Evolutionary conservation across 2,888 invertebrate species (phyloP).

Genomic region (Selenia dentaria): DNA sequence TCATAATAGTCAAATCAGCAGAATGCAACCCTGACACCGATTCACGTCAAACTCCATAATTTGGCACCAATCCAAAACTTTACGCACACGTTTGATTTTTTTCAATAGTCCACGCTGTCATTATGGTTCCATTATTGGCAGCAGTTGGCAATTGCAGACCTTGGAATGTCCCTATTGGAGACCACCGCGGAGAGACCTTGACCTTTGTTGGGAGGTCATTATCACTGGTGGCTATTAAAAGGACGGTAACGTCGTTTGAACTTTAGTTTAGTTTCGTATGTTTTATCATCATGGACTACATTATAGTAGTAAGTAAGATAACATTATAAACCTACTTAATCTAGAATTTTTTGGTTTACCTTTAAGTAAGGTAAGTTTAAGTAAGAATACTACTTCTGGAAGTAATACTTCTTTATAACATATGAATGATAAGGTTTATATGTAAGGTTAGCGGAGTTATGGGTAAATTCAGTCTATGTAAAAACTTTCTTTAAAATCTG

Average conservation of each 20-base stretch:
- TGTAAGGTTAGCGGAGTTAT: no score
- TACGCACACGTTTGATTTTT: conserved; percentile 23
- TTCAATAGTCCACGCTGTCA: conserved; percentile 24
- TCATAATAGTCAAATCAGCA: no score
- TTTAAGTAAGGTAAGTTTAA: no score
- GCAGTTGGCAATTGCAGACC: conserved; percentile 47
- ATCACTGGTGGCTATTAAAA: conserved; percentile 36
- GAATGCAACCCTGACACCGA: neutral
- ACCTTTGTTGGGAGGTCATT: conserved; percentile 59
- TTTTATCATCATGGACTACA: no score
- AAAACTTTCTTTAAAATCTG: no score
- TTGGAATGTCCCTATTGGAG: conserved; percentile 40
- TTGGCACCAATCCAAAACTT: conserved; percentile 26
- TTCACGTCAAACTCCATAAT: conserved; percentile 19
- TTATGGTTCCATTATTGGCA: conserved; percentile 31
- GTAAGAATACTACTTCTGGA: no score
- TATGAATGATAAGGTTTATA: no score
- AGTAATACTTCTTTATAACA: no score
- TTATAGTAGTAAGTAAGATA: no score
- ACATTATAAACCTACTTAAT: no score
- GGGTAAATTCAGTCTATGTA: no score
- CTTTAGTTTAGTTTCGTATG: neutral
- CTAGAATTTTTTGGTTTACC: no score
- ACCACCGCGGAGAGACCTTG: conserved; percentile 52
- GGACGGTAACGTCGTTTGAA: neutral